Base-by-base conservation (phyloP, 1,140 invertebrate genomes). In the Meloidogyne chitwoodi region DNA sequence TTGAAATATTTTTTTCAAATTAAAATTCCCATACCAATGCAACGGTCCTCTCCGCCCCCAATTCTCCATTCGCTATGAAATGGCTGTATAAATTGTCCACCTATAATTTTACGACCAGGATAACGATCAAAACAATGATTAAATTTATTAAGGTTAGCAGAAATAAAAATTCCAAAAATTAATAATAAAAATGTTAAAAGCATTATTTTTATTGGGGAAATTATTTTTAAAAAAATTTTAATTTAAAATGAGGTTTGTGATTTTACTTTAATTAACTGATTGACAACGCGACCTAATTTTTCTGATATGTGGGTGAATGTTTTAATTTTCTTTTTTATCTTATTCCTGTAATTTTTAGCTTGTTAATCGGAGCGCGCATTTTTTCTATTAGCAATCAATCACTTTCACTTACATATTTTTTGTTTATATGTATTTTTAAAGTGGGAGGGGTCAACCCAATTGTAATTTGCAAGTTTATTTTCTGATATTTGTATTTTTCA, bases 51-150 rank as follows among this genome's bases (percentile, higher is more conserved):
- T 31, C 61, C 68, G 0, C 38, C 27, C 26, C 31, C 61, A 61
- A 44, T 44, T 27, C 68, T 44, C 68, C 68, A 70, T n/a, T 70
- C 68, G n/a, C 68, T 70, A 29, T 27, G 68, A 38, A 70, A 70
- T 16, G 68, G 68, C 8, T 26, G 29, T 61, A 27, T 61, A n/a
- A 61, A 24, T 56, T n/a, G 48, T 12, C 27, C 68, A 0, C 14
- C 68, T 10, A 41, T 34, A 31, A 70, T 26, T 61, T 61, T 44
- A 11, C 22, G 5, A 34, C 31, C 31, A 0, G 1, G 19, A 38
- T 70, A 70, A n/a, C 68, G 68, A 8, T 41, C 68, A 44, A 70
- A 70, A 24, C 68, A 70, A 0, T 70, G 38, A 44, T 70, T 19
- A 16, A 70, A 24, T 6, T 70, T 61, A n/a, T 31, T 14, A 2